These are phyloP conservation scores for Orthonyx spaldingii DNA, from an alignment of 2,113 vertebrate species.

Conservation along the genomic window DNA sequence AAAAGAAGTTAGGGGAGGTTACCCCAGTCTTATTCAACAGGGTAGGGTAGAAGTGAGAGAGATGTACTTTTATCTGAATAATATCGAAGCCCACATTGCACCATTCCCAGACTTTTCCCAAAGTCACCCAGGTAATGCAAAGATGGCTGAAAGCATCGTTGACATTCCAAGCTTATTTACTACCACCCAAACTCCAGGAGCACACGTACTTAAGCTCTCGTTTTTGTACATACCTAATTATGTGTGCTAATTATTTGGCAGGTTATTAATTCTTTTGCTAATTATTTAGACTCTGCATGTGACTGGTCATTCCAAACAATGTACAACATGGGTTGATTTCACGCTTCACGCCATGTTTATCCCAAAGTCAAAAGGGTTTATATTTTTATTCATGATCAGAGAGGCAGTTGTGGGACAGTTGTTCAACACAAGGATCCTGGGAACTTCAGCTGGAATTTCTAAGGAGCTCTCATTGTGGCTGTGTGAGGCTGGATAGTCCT, in stretches of 20 bases:
- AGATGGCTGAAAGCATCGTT: background rate
- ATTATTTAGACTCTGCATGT: constrained; percentile 48
- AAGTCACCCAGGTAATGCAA: background rate
- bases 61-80: background rate
- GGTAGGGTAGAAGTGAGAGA: background rate
- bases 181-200: background rate
- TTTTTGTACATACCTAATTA: background rate
- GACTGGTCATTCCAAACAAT: constrained; percentile 19
- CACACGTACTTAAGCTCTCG: background rate
- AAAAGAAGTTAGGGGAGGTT: background rate
- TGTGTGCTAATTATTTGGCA: constrained; percentile 6
- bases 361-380: background rate
- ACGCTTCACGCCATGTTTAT: constrained; percentile 45
- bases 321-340: constrained; percentile 67
- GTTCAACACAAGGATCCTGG: background rate
- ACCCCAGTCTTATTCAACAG: background rate
- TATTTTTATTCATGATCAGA: background rate
- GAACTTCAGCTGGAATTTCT: background rate
- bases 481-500: background rate
- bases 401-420: background rate
- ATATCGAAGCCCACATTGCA: background rate
- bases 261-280: constrained; percentile 51
- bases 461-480: background rate
- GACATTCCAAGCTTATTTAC: background rate
- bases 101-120: background rate